phyloP scores from a whole-genome alignment of 2,888 invertebrate species.

The Amphipyra tragopoginis region DNA sequence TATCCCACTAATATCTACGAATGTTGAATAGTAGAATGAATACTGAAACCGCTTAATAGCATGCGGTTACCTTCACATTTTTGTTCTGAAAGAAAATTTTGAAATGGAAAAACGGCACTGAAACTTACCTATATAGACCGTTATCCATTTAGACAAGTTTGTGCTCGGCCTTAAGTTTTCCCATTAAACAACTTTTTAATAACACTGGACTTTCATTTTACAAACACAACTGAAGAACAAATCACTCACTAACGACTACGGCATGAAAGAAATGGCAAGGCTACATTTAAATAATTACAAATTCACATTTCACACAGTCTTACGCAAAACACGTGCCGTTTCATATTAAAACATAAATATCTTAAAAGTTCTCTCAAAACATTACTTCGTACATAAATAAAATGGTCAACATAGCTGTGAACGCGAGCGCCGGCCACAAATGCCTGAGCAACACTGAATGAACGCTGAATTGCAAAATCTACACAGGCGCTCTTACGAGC shows the following conservation, averaged over 20 bases:
- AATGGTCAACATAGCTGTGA: background rate
- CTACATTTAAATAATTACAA: constrained; percentile 14
- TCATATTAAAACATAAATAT: constrained; percentile 27
- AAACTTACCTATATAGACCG: constrained; percentile 36
- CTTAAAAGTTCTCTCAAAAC: constrained; percentile 36
- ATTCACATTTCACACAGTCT: constrained; percentile 26
- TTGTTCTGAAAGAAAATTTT: background rate
- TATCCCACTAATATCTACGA: no score
- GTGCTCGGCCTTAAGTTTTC: constrained; percentile 17
- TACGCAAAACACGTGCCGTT: constrained; percentile 15
- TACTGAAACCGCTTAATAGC: no score
- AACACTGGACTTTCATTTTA: constrained; percentile 39
- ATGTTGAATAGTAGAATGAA: no score
- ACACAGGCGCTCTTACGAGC: constrained; percentile 52
- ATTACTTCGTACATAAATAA: constrained; percentile 36
- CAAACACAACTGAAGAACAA: constrained; percentile 8
- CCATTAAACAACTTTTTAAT: constrained; percentile 43
- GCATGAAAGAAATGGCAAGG: constrained; percentile 4
- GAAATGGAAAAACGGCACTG: background rate
- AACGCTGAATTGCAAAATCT: constrained; percentile 53
- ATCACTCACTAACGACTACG: constrained; percentile 29
- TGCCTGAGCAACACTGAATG: constrained; percentile 74
- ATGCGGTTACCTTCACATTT: background rate
- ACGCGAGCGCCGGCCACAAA: constrained; percentile 66
- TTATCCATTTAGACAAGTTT: constrained; percentile 33